Base-by-base conservation (phyloP, 2,888 invertebrate species). In the Aspidiotus destructor region DNA sequence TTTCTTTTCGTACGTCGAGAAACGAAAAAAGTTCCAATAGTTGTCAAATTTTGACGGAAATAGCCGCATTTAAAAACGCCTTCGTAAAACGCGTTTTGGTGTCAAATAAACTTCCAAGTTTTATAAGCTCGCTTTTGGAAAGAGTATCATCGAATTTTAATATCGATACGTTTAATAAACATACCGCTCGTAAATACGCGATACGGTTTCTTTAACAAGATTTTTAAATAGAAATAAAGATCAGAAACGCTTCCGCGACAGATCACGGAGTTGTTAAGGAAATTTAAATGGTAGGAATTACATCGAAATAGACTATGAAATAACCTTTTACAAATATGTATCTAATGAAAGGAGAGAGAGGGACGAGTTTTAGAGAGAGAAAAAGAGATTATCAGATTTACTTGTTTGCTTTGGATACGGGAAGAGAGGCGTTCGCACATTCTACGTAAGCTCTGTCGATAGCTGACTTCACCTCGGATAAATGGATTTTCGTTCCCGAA, bases 31-130 rank as follows among this genome's bases (percentile, higher is more conserved):
- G n/a, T 11, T 48, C n/a, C 48, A 48, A 48, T 48, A 48, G 11
- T 48, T 48, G 48, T 48, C 48, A 48, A 48, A n/a, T 48, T 28
- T 48, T 48, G 48, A 48, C 48, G 48, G 48, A 48, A 48, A 48
- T 48, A 48, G n/a, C 48, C 48, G 48, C n/a, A 13, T 48, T 28
- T 28, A 28, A 28, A 28, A 48, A 48, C 48, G 48, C 48, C 48
- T n/a, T 48, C 48, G 28, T 28, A 28, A 48, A 48, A 48, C n/a
- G 13, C 48, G 48, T 48, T 13, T 48, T 13, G n/a, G 28, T 28
- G 48, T 48, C 48, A 48, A 11, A 48, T 48, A 48, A 48, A 48
- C n/a, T 48, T 48, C 48, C 2, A 11, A 48, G 6, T 48, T 28
- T 48, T 48, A 48, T n/a, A 48, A 48, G 48, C 48, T 28, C 28